phyloP scores from a whole-genome alignment of 2,797 vertebrate species.

The Triplophysa yarkandensis region DNA sequence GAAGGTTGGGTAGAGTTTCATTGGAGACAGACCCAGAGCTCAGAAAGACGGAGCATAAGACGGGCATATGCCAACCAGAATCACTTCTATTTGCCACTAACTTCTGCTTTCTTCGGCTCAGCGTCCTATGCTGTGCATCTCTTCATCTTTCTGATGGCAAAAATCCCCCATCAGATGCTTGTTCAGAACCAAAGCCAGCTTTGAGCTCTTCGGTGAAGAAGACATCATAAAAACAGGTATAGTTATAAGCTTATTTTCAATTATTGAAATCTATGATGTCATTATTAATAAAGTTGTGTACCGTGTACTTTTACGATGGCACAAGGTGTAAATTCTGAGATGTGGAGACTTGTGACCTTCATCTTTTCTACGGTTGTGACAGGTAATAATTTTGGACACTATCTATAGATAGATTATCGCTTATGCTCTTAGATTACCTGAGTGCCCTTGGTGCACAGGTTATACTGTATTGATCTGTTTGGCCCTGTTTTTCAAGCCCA shows the following conservation, averaged over 20 bases:
- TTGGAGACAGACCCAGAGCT: neutral
- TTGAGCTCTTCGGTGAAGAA: conserved; percentile 1
- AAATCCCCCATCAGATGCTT: neutral
- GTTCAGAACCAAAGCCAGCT: neutral
- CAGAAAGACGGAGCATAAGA: neutral
- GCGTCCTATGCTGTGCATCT: neutral
- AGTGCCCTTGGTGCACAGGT: conserved; percentile 73
- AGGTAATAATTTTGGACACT: conserved; percentile 63
- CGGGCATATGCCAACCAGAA: neutral
- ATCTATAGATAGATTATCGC: neutral
- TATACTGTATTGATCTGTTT: conserved; percentile 74
- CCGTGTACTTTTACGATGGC: neutral
- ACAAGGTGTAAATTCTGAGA: conserved; percentile 56
- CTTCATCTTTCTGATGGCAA: neutral
- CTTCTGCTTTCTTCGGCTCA: conserved; percentile 2
- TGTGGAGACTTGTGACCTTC: conserved; percentile 72
- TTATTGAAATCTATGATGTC: neutral
- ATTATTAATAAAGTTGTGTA: neutral
- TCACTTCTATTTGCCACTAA: neutral
- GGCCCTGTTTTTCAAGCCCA: conserved; percentile 49
- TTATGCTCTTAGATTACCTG: conserved; percentile 32
- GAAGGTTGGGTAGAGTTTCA: conserved; percentile 53
- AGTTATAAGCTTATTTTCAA: neutral
- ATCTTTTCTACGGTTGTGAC: conserved; percentile 68
- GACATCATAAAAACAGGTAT: conserved; percentile 37